A percentile compares a stretch with the other conserved stretches of the same genome.
phyloP scores from a whole-genome alignment of 1,140 invertebrate genomes.

The Sitodiplosis mosellana region DNA sequence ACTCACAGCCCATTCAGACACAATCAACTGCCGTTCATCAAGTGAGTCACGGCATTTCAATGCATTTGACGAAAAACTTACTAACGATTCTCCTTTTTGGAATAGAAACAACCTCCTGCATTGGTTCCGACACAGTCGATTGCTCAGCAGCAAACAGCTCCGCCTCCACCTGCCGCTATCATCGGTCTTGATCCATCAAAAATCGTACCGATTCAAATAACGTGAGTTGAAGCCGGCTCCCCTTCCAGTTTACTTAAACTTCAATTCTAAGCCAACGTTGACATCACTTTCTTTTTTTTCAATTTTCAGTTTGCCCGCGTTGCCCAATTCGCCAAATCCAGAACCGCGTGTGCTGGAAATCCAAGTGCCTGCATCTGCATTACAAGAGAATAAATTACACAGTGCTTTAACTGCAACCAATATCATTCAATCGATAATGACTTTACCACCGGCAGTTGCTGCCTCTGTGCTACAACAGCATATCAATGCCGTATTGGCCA shows the following conservation, averaged over 20 bases:
- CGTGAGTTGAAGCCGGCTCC: no score
- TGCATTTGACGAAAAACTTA: no score
- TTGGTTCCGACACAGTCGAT: constrained; percentile 1
- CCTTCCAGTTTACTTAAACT: constrained; percentile 17
- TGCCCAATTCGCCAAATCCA: constrained; percentile 41
- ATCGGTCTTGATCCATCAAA: constrained; percentile 24
- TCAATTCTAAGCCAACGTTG: constrained; percentile 23
- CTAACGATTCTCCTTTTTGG: no score
- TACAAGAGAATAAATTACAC: constrained; percentile 47
- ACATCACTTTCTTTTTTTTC: constrained; percentile 19
- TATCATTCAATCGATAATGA: constrained; percentile 70
- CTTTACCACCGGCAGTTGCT: constrained; percentile 54
- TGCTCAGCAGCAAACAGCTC: constrained; percentile 15
- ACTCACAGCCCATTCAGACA: no score
- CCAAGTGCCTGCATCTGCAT: constrained; percentile 64
- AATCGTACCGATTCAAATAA: constrained; percentile 30
- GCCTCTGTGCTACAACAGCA: constrained; percentile 67
- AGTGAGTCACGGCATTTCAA: no score
- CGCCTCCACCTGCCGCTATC: constrained; percentile 20
- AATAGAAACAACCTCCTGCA: no score
- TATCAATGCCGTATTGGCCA: constrained; percentile 58
- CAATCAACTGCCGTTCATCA: no score
- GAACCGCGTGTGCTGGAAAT: constrained; percentile 55
- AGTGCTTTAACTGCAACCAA: constrained; percentile 47
- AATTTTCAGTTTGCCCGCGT: constrained; percentile 35